Conservation (phyloP, 2,113 vertebrate genomes). For the Trogon melanurus region DNA sequence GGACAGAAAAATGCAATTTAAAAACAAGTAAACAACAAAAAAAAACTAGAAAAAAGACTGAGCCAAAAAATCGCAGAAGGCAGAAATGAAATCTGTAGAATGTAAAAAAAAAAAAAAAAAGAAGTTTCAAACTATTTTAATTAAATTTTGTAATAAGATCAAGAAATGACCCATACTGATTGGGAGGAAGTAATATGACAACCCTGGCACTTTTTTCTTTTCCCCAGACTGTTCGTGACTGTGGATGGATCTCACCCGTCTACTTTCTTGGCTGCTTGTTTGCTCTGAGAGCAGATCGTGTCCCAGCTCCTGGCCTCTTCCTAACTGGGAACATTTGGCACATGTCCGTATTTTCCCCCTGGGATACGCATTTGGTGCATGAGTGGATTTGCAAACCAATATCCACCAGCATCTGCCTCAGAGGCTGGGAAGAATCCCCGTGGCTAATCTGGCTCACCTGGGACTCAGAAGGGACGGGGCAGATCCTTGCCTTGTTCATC, state of each 20-base stretch:
- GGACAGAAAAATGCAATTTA: neutral
- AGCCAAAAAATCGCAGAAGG: neutral
- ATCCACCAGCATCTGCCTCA: neutral
- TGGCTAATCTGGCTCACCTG: rapidly evolving
- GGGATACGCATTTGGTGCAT: neutral
- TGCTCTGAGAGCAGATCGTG: neutral
- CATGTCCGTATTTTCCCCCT: neutral
- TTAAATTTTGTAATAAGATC: neutral
- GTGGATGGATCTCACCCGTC: neutral
- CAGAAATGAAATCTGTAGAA: conserved; percentile 4
- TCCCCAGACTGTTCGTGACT: neutral
- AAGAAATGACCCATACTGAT: neutral
- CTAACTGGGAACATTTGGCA: neutral
- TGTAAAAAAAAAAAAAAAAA: neutral
- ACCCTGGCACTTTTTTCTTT: neutral
- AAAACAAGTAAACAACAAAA: neutral
- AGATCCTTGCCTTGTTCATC: neutral
- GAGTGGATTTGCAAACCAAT: neutral
- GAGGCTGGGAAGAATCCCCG: neutral
- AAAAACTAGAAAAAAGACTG: neutral
- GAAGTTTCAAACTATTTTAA: neutral
- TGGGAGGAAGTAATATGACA: neutral
- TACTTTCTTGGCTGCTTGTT: neutral
- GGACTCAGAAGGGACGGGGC: neutral
- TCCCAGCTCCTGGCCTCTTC: neutral